These are phyloP conservation scores for Boloria selene DNA, from an alignment of 2,888 invertebrate species.

Conservation along the genomic window DNA sequence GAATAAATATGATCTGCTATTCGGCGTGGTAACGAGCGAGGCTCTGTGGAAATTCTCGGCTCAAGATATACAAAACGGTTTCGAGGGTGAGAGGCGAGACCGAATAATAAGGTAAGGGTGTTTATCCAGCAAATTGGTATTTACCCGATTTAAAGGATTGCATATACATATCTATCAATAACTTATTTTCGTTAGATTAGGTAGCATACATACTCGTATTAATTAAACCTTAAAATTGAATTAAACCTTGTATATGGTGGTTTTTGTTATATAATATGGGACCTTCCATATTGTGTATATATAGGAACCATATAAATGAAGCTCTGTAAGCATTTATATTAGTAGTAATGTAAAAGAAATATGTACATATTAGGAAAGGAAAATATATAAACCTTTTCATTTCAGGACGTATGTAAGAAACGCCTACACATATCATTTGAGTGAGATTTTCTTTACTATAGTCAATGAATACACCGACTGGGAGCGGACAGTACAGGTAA, in stretches of 20 bases:
- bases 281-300: too few relatives aligned
- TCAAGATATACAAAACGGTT: constrained; percentile 91
- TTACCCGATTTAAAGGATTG: constrained; percentile 42
- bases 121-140: constrained; percentile 74
- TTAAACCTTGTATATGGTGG: too few relatives aligned
- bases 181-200: background rate
- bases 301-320: too few relatives aligned
- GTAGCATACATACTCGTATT: too few relatives aligned
- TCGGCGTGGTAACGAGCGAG: constrained; percentile 95
- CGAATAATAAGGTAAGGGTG: constrained; percentile 87
- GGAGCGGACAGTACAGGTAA: constrained; percentile 90
- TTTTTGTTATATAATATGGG: too few relatives aligned
- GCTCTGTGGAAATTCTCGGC: constrained; percentile 95
- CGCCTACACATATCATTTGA: constrained; percentile 97
- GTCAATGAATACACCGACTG: constrained; percentile 99
- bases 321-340: too few relatives aligned
- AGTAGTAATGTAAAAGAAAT: background rate
- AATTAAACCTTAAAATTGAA: too few relatives aligned
- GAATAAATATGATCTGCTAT: constrained; percentile 91
- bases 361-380: background rate
- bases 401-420: constrained; percentile 95
- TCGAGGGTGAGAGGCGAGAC: constrained; percentile 94
- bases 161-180: constrained; percentile 18
- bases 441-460: constrained; percentile 97
- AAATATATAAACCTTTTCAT: constrained; percentile 28